Percentiles rank a stretch among this genome's conserved stretches.
Evolutionary conservation across 2,797 vertebrate genomes (phyloP).

Genomic region (Arrhamphus sclerolepis): DNA sequence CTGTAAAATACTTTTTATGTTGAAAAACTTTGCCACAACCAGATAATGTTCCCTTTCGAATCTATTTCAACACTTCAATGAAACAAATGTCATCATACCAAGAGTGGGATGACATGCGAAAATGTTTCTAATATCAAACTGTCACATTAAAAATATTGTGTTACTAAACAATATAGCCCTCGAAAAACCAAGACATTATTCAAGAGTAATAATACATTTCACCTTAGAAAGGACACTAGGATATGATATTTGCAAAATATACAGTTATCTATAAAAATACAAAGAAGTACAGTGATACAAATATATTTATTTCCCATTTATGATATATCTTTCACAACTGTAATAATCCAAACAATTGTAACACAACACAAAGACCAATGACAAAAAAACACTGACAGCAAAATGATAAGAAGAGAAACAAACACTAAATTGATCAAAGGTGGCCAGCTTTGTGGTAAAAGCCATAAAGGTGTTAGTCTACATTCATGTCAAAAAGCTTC

Average conservation of each 20-base stretch:
- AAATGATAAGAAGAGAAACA: constrained; percentile 77
- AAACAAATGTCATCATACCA: constrained; percentile 63
- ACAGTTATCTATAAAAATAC: constrained; percentile 88
- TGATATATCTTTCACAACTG: constrained; percentile 84
- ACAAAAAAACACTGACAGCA: constrained; percentile 82
- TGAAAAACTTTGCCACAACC: constrained; percentile 60
- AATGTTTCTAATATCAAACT: constrained; percentile 74
- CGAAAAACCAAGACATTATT: constrained; percentile 77
- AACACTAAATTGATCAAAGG: constrained; percentile 79
- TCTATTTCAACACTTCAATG: constrained; percentile 56
- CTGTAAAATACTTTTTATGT: constrained; percentile 59
- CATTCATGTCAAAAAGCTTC: constrained; percentile 80
- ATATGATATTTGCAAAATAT: constrained; percentile 81
- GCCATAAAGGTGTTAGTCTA: constrained; percentile 68
- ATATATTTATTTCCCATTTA: constrained; percentile 89
- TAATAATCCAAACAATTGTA: constrained; percentile 80
- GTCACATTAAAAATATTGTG: constrained; percentile 78
- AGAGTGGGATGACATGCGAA: constrained; percentile 69
- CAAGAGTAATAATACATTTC: constrained; percentile 77
- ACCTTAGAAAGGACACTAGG: constrained; percentile 75
- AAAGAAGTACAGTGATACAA: constrained; percentile 88
- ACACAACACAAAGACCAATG: constrained; percentile 85
- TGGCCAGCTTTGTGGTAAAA: constrained; percentile 77
- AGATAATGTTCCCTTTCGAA: constrained; percentile 60
- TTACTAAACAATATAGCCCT: constrained; percentile 79